Evolutionary conservation across 2,113 vertebrate species (phyloP).

Genomic region (Oreocharis arfaki): DNA sequence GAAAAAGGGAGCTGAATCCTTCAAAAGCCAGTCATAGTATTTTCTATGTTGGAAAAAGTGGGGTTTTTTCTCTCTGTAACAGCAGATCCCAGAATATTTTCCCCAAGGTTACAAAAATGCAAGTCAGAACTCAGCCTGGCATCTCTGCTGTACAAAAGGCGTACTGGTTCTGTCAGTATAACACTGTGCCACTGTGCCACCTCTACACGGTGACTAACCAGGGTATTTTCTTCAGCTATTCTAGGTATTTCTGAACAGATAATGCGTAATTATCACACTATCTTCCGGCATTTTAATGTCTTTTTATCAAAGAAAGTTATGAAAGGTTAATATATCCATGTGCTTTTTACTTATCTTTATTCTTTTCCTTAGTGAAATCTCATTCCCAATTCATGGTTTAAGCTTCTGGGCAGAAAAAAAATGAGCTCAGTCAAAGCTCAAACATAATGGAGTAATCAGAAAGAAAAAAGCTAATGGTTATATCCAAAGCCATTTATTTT

Average conservation of each 20-base stretch:
- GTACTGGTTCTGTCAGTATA: not conserved
- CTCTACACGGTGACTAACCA: not conserved
- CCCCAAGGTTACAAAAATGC: not conserved
- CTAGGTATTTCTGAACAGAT: not conserved
- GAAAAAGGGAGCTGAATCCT: not conserved
- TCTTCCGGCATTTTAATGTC: not conserved
- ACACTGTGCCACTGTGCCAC: not conserved
- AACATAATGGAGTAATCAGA: conserved; percentile 15
- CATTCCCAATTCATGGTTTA: not conserved
- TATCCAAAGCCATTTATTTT: conserved; percentile 16
- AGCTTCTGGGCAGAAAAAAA: not conserved
- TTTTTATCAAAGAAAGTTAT: not conserved
- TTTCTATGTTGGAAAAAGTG: not conserved
- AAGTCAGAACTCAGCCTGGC: not conserved
- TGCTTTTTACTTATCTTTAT: not conserved
- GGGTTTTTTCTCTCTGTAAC: not conserved
- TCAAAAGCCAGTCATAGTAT: not conserved
- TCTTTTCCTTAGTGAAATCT: not conserved
- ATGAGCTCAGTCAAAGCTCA: not conserved
- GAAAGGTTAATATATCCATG: not conserved
- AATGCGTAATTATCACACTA: not conserved
- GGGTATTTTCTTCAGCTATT: not conserved
- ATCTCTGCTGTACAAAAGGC: not conserved
- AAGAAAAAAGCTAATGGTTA: conserved; percentile 17
- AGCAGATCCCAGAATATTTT: not conserved